A percentile compares a stretch with the other conserved stretches of the same genome.
Evolutionary conservation across 2,888 invertebrate genomes (phyloP).

Genomic region (Drosophila phalerata): DNA sequence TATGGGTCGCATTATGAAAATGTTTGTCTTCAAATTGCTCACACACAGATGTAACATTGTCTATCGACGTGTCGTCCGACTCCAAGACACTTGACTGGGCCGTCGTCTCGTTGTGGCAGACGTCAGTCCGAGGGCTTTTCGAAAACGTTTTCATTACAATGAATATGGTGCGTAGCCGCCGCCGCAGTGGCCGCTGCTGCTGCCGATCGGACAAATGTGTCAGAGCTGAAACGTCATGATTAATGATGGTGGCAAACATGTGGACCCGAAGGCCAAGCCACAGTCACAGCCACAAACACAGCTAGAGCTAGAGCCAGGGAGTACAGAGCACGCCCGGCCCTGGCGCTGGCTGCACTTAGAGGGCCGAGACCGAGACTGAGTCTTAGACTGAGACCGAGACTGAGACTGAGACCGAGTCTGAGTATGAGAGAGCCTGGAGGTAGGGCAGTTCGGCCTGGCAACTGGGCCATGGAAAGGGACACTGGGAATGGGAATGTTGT

Average conservation of each 20-base stretch:
- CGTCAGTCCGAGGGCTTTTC: conserved; percentile 60
- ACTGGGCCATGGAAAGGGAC: conserved; percentile 63
- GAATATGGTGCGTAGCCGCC: conserved; percentile 63
- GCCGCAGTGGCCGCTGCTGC: conserved; percentile 62
- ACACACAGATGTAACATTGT: conserved; percentile 39
- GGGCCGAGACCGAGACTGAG: conserved; percentile 37
- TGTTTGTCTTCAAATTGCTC: conserved; percentile 57
- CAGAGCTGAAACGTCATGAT: conserved; percentile 84
- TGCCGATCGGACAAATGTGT: conserved; percentile 84
- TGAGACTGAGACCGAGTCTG: background rate
- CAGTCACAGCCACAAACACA: conserved; percentile 28
- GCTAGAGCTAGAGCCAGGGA: conserved; percentile 25
- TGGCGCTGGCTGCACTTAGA: conserved; percentile 53
- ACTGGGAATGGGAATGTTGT: conserved; percentile 38
- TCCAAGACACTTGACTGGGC: conserved; percentile 18
- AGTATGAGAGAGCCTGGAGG: conserved; percentile 54
- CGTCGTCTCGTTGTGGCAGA: conserved; percentile 40
- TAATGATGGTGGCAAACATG: conserved; percentile 84
- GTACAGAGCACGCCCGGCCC: conserved; percentile 59
- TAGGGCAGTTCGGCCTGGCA: conserved; percentile 60
- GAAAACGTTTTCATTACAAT: conserved; percentile 77
- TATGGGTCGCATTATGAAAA: conserved; percentile 45
- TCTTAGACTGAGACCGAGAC: conserved; percentile 28
- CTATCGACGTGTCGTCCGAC: conserved; percentile 28
- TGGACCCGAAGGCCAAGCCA: conserved; percentile 74